These are phyloP conservation scores for Parauchenoglanis punctatus DNA, from an alignment of 2,797 vertebrate species.

Conservation along the genomic window DNA sequence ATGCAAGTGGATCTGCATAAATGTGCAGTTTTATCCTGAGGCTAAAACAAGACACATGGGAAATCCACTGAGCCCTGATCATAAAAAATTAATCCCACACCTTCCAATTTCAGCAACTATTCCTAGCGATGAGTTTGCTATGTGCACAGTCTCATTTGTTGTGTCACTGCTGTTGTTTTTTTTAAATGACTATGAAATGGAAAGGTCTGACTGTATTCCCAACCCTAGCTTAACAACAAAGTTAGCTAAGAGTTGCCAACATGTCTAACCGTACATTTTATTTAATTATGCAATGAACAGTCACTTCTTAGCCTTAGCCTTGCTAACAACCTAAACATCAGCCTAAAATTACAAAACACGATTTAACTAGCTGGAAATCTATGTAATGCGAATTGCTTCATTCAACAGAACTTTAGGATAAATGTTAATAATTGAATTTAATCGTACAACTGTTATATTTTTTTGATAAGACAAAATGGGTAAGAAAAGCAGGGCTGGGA, in stretches of 20 bases:
- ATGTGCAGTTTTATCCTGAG: conserved; percentile 8
- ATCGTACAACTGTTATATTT: neutral
- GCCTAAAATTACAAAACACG: too few species aligned
- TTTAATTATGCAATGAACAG: neutral
- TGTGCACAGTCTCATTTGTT: neutral
- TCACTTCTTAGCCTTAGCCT: neutral
- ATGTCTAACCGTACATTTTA: neutral
- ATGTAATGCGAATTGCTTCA: too few species aligned
- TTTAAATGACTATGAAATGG: neutral
- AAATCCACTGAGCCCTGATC: conserved; percentile 15
- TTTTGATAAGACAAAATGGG: neutral
- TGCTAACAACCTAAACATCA: too few species aligned
- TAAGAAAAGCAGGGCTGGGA: neutral
- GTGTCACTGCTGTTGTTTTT: neutral
- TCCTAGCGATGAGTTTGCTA: neutral
- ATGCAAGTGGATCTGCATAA: neutral
- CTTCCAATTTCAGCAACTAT: conserved; percentile 15
- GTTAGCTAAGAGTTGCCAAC: too few species aligned
- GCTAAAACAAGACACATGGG: conserved; percentile 17
- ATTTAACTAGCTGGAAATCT: neutral
- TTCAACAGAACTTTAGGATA: neutral
- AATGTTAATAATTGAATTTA: neutral
- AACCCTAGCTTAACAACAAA: neutral
- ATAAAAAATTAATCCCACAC: conserved; percentile 23
- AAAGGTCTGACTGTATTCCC: neutral